phyloP scores from a whole-genome alignment of 2,113 vertebrate genomes.

The Nerophis lumbriciformis region DNA sequence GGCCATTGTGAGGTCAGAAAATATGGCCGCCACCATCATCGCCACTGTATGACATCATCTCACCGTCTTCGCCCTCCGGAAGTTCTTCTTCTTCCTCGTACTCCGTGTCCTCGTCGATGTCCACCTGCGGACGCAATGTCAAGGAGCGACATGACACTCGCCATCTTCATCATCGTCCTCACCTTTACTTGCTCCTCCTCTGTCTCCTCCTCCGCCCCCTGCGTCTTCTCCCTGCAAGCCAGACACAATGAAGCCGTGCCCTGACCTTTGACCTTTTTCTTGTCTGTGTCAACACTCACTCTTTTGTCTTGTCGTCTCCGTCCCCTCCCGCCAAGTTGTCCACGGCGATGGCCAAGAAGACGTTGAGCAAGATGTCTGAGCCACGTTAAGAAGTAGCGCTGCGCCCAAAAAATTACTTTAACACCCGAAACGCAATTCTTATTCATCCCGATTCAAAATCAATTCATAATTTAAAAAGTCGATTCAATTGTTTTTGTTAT shows the following conservation, averaged over 20 bases:
- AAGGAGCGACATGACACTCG: not conserved
- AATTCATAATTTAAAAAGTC: too few species aligned
- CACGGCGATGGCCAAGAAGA: constrained; percentile 76
- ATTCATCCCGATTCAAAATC: too few species aligned
- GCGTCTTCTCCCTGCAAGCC: constrained; percentile 42
- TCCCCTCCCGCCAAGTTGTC: constrained; percentile 73
- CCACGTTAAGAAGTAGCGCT: constrained; percentile 31
- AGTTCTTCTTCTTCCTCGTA: constrained; percentile 68
- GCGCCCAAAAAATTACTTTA: too few species aligned
- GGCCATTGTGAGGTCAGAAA: not conserved
- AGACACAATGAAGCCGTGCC: not conserved
- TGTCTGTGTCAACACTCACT: constrained; percentile 46
- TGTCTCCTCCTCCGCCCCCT: constrained; percentile 29
- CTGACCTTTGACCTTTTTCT: not conserved
- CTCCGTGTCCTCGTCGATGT: constrained; percentile 69
- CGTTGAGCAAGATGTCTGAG: constrained; percentile 73
- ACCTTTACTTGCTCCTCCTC: constrained; percentile 23
- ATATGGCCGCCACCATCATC: too few species aligned
- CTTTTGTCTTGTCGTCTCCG: constrained; percentile 61
- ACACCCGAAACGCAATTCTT: too few species aligned
- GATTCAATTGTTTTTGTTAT: too few species aligned
- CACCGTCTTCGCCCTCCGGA: constrained; percentile 60
- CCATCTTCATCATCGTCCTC: constrained; percentile 20
- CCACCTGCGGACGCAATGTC: constrained; percentile 54
- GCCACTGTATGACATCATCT: not conserved